Evolutionary conservation across 1,140 invertebrate species (phyloP).

Genomic region (Drosophila bipectinata): DNA sequence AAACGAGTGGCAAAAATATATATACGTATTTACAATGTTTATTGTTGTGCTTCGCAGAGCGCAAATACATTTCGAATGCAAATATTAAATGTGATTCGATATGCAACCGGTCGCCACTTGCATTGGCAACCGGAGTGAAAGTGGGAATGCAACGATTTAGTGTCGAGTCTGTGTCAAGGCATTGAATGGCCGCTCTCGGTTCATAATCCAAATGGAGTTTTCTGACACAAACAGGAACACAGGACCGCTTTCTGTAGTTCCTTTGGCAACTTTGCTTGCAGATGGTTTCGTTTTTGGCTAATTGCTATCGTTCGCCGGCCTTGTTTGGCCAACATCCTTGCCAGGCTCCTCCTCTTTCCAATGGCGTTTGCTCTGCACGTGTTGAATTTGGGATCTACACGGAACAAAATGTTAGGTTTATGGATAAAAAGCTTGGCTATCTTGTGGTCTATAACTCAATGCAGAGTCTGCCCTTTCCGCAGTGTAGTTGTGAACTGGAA

Average conservation of each 20-base stretch:
- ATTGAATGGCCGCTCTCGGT: constrained; percentile 1
- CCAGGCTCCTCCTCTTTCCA: constrained; percentile 2
- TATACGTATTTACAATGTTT: constrained; percentile 74
- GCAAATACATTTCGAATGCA: constrained; percentile 80
- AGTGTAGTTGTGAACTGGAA: constrained; percentile 17
- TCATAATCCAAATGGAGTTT: constrained; percentile 26
- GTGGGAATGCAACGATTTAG: constrained; percentile 21
- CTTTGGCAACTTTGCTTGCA: constrained; percentile 42
- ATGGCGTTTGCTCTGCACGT: constrained; percentile 47
- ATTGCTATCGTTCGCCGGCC: constrained; percentile 60
- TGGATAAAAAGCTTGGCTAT: background rate
- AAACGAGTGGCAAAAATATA: constrained; percentile 43
- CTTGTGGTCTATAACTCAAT: no score
- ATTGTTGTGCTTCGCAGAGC: constrained; percentile 79
- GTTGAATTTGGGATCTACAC: constrained; percentile 39
- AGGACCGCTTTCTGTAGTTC: background rate
- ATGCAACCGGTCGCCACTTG: constrained; percentile 59
- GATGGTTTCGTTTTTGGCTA: constrained; percentile 37
- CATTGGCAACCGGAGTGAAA: constrained; percentile 36
- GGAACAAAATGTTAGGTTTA: background rate
- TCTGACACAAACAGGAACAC: background rate
- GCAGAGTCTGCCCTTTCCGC: constrained; percentile 3
- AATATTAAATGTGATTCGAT: constrained; percentile 76
- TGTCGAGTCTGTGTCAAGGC: background rate
- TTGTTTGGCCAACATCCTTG: constrained; percentile 30